phyloP scores from a whole-genome alignment of 2,113 vertebrate species.

The Delphinus delphis region DNA sequence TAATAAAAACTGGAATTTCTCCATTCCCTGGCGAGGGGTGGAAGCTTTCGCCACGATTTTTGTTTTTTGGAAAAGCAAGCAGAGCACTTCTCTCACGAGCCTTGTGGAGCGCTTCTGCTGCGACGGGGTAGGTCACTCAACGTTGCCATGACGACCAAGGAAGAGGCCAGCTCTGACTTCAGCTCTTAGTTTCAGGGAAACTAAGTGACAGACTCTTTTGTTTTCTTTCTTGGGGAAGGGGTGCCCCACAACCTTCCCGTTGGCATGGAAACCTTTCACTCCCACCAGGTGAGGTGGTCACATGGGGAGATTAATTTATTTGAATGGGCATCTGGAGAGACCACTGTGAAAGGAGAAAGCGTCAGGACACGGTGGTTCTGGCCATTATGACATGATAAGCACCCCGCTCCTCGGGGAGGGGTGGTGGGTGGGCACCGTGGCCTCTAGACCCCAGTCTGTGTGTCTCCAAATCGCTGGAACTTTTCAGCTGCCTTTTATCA shows the following conservation, averaged over 20 bases:
- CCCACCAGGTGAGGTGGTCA: background rate
- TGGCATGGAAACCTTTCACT: constrained; percentile 13
- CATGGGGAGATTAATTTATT: background rate
- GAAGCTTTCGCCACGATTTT: background rate
- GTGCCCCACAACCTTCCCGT: background rate
- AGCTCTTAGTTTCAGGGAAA: background rate
- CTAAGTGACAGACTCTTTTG: background rate
- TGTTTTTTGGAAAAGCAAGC: background rate
- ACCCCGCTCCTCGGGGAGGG: background rate
- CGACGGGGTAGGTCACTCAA: background rate
- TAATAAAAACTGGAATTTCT: background rate
- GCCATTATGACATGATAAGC: background rate
- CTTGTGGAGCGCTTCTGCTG: background rate
- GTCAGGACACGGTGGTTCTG: background rate
- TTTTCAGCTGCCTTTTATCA: background rate
- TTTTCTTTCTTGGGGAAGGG: background rate
- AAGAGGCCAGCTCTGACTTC: constrained; percentile 3
- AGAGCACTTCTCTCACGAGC: rapidly evolving
- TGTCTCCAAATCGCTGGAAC: background rate
- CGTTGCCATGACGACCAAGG: constrained; percentile 20
- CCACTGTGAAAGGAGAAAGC: background rate
- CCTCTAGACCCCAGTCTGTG: background rate
- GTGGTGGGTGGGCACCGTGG: background rate
- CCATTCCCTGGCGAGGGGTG: background rate
- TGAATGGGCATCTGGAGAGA: background rate